phyloP scores from a whole-genome alignment of 1,140 invertebrate genomes.

The Macrobrachium rosenbergii region DNA sequence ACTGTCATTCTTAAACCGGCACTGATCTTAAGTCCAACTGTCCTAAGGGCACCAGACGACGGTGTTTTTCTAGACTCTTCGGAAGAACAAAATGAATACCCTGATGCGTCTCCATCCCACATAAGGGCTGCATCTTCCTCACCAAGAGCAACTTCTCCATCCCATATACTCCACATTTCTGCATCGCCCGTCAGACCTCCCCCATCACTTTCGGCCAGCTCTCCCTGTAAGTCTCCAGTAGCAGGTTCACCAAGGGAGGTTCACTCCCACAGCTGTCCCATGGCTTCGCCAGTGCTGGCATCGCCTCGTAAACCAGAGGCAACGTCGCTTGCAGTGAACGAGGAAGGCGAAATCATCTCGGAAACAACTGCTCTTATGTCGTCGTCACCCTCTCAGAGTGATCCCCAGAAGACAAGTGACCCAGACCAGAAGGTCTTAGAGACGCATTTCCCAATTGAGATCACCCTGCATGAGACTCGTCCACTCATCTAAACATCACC shows the following conservation, averaged over 20 bases:
- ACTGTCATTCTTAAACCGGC: slow-evolving; percentile 25
- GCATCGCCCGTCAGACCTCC: too few species aligned
- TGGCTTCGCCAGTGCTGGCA: background rate
- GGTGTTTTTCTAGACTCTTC: background rate
- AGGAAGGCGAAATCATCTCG: background rate
- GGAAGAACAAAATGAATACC: too few species aligned
- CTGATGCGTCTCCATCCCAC: too few species aligned
- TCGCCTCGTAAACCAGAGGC: background rate
- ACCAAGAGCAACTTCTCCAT: too few species aligned
- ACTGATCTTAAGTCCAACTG: slow-evolving; percentile 39
- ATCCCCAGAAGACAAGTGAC: background rate
- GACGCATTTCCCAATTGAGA: slow-evolving; percentile 48
- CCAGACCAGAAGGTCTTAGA: slow-evolving; percentile 18
- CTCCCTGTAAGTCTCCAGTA: too few species aligned
- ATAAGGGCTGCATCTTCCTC: too few species aligned
- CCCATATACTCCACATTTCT: too few species aligned
- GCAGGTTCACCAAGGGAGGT: too few species aligned
- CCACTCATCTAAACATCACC: slow-evolving; percentile 15
- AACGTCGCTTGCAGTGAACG: background rate
- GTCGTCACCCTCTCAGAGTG: background rate
- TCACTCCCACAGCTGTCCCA: background rate
- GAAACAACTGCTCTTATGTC: slow-evolving; percentile 37
- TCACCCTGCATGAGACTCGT: slow-evolving; percentile 8
- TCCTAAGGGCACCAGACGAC: slow-evolving; percentile 33
- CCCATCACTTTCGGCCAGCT: too few species aligned